Evolutionary conservation across 2,888 invertebrate genomes (phyloP).

Genomic region (Hirtodrosophila alboralis): DNA sequence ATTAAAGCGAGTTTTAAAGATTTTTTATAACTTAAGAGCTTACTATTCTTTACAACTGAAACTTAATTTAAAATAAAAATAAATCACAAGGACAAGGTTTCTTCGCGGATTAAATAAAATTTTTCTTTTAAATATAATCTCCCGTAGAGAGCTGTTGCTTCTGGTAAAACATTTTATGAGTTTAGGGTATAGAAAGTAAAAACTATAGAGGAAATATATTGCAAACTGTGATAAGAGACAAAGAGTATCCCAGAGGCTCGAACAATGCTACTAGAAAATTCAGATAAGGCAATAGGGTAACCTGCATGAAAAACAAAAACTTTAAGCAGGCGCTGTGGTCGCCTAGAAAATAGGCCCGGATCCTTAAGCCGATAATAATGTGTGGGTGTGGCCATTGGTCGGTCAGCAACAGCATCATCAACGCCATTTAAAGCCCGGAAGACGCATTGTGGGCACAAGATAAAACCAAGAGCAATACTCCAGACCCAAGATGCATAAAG

Average conservation of each 20-base stretch:
- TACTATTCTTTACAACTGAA: too few species aligned
- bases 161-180: too few species aligned
- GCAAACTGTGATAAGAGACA: slow-evolving; percentile 57
- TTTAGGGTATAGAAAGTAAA: slow-evolving; percentile 12
- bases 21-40: too few species aligned
- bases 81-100: too few species aligned
- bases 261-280: slow-evolving; percentile 52
- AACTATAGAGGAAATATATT: slow-evolving; percentile 51
- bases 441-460: slow-evolving; percentile 55
- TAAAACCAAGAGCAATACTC: slow-evolving; percentile 38
- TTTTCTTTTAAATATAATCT: too few species aligned
- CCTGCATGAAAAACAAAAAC: slow-evolving; percentile 60
- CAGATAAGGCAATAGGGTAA: slow-evolving; percentile 75
- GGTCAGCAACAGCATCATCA: slow-evolving; percentile 25
- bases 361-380: slow-evolving; percentile 38
- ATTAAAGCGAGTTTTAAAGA: too few species aligned
- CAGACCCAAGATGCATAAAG: slow-evolving; percentile 26
- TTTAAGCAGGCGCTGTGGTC: slow-evolving; percentile 58
- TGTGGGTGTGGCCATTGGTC: slow-evolving; percentile 34
- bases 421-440: slow-evolving; percentile 60
- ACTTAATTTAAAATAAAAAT: too few species aligned
- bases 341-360: slow-evolving; percentile 43
- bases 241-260: slow-evolving; percentile 26
- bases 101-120: too few species aligned
- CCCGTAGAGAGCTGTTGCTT: too few species aligned